A percentile compares a stretch with the other conserved stretches of the same genome.
phyloP scores from a whole-genome alignment of 2,888 invertebrate genomes.

The Polia nebulosa region DNA sequence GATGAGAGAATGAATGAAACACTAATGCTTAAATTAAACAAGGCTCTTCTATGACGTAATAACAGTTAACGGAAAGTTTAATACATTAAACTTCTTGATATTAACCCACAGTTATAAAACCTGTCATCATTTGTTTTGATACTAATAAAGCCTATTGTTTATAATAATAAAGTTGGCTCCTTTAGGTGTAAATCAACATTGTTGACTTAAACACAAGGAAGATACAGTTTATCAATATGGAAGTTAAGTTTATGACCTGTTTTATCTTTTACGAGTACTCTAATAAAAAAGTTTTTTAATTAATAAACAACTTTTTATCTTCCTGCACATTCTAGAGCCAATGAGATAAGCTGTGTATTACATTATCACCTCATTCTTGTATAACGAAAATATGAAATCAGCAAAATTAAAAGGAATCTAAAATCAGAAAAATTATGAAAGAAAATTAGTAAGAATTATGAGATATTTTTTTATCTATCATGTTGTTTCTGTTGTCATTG shows the following conservation, averaged over 20 bases:
- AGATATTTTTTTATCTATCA: not conserved
- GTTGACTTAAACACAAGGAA: conserved; percentile 27
- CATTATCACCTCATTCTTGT: not conserved
- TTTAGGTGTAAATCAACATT: conserved; percentile 33
- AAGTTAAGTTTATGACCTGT: conserved; percentile 24
- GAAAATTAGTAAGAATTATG: not conserved
- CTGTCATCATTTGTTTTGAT: conserved; percentile 18
- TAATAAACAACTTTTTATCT: conserved; percentile 1
- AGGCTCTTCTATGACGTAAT: conserved; percentile 5
- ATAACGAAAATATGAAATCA: not conserved
- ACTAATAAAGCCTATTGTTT: conserved; percentile 11
- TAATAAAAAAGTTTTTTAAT: not conserved
- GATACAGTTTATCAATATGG: conserved; percentile 37
- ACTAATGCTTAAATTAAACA: not conserved
- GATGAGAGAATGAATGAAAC: not conserved
- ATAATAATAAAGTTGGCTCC: not conserved
- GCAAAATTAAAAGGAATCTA: not conserved
- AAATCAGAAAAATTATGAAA: not conserved
- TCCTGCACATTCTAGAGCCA: not conserved
- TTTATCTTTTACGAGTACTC: conserved; percentile 11
- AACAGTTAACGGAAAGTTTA: too few relatives aligned
- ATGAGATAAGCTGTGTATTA: conserved; percentile 16
- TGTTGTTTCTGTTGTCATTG: conserved; percentile 3
- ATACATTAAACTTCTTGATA: too few relatives aligned
- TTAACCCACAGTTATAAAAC: not conserved